phyloP scores from a whole-genome alignment of 2,113 vertebrate species.

The Paedocypris sp. region DNA sequence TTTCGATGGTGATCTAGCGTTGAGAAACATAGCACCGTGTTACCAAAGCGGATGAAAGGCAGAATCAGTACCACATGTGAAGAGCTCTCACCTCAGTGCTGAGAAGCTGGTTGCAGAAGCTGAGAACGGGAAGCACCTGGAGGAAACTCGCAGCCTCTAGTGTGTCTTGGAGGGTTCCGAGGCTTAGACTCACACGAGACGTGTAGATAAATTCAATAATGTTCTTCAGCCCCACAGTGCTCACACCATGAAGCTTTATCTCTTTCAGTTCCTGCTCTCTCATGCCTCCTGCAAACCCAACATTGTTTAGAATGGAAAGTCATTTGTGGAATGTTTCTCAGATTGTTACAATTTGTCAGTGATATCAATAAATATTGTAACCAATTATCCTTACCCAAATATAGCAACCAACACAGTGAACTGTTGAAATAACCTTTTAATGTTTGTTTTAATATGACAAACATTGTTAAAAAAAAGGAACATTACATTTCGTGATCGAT shows the following conservation, averaged over 20 bases:
- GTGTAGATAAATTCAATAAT: slow-evolving; percentile 73
- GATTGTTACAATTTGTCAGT: no score
- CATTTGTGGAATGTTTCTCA: slow-evolving; percentile 22
- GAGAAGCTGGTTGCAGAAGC: slow-evolving; percentile 68
- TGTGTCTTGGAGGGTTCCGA: slow-evolving; percentile 64
- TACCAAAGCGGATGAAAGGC: background rate
- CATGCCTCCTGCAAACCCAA: slow-evolving; percentile 58
- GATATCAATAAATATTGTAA: background rate
- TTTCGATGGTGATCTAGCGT: slow-evolving; percentile 60
- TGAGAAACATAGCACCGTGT: background rate
- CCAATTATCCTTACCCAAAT: no score
- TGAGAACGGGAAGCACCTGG: slow-evolving; percentile 66
- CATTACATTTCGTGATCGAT: no score
- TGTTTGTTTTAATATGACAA: no score
- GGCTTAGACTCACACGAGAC: slow-evolving; percentile 55
- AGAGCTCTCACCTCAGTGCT: slow-evolving; percentile 60
- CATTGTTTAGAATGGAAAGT: no score
- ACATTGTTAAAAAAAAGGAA: no score
- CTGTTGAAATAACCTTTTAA: no score
- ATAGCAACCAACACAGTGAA: no score
- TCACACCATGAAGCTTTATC: slow-evolving; percentile 69
- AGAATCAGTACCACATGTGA: background rate
- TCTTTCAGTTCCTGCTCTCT: slow-evolving; percentile 65
- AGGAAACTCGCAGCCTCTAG: slow-evolving; percentile 70
- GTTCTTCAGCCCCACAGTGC: slow-evolving; percentile 58